Evolutionary conservation across 2,113 vertebrate species (phyloP).

Genomic region (Archilochus colubris): DNA sequence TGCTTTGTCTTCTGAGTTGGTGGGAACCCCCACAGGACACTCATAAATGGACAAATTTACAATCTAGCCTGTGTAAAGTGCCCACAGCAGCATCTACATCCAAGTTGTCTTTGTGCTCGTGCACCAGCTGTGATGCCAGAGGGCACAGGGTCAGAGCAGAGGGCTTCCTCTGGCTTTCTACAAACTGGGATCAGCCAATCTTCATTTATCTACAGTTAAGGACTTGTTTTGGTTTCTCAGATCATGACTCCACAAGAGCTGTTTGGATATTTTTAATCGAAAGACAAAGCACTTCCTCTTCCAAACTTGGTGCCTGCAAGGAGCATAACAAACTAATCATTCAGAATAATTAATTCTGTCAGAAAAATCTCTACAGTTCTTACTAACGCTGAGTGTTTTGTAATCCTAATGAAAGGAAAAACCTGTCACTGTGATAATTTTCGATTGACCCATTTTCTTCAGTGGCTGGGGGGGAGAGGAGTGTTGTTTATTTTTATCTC

Average conservation of each 20-base stretch:
- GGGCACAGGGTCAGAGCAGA: slow-evolving; percentile 60
- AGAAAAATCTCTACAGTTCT: slow-evolving; percentile 69
- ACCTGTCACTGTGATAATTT: slow-evolving; percentile 53
- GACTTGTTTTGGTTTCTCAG: slow-evolving; percentile 71
- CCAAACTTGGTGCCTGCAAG: slow-evolving; percentile 60
- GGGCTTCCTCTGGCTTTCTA: slow-evolving; percentile 51
- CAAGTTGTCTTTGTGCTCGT: slow-evolving; percentile 65
- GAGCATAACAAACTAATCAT: slow-evolving; percentile 66
- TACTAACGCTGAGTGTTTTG: slow-evolving; percentile 40
- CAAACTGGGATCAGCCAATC: slow-evolving; percentile 40
- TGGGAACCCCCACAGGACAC: slow-evolving; percentile 68
- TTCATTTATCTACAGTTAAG: slow-evolving; percentile 67
- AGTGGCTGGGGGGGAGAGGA: not conserved
- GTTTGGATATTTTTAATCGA: slow-evolving; percentile 71
- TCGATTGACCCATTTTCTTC: slow-evolving; percentile 64
- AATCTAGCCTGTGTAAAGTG: slow-evolving; percentile 70
- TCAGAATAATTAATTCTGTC: slow-evolving; percentile 74
- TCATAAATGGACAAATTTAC: slow-evolving; percentile 78
- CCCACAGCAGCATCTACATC: slow-evolving; percentile 64
- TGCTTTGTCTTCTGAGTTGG: slow-evolving; percentile 63
- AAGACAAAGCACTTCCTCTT: slow-evolving; percentile 74
- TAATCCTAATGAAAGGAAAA: slow-evolving; percentile 67
- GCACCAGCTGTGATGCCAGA: slow-evolving; percentile 75
- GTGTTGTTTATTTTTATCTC: slow-evolving; percentile 30
- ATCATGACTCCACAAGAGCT: slow-evolving; percentile 68